Percentiles rank a stretch among this genome's conserved stretches.
These are phyloP conservation scores for Turdus rufiventris DNA, from an alignment of 2,113 vertebrate species.

Conservation along the genomic window DNA sequence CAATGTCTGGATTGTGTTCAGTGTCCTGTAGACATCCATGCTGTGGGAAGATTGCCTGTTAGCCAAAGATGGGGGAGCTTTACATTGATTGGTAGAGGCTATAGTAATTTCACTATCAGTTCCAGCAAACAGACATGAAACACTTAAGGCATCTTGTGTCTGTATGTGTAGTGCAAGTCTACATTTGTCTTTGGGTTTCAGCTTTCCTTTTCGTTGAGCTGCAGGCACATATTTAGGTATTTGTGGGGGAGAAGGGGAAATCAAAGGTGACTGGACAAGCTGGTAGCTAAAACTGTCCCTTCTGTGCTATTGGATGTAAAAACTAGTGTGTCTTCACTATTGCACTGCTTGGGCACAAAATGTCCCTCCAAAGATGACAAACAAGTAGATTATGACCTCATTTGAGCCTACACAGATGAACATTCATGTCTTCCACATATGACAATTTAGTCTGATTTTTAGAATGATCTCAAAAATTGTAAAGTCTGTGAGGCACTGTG, in stretches of 20 bases:
- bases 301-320: background rate
- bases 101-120: background rate
- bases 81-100: background rate
- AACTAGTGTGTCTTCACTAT: background rate
- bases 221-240: background rate
- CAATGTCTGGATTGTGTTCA: background rate
- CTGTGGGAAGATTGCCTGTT: background rate
- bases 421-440: background rate
- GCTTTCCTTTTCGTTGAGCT: background rate
- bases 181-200: background rate
- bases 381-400: background rate
- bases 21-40: background rate
- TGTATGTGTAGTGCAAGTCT: background rate
- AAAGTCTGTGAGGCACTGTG: background rate
- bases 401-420: background rate
- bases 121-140: background rate
- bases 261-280: background rate
- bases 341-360: background rate
- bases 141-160: background rate
- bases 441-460: background rate
- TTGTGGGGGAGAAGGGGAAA: background rate
- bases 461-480: background rate
- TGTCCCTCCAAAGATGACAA: background rate
- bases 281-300: background rate
- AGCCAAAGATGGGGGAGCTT: background rate